Evolutionary conservation across 2,113 vertebrate genomes (phyloP).

Genomic region (Crotalus tigris): DNA sequence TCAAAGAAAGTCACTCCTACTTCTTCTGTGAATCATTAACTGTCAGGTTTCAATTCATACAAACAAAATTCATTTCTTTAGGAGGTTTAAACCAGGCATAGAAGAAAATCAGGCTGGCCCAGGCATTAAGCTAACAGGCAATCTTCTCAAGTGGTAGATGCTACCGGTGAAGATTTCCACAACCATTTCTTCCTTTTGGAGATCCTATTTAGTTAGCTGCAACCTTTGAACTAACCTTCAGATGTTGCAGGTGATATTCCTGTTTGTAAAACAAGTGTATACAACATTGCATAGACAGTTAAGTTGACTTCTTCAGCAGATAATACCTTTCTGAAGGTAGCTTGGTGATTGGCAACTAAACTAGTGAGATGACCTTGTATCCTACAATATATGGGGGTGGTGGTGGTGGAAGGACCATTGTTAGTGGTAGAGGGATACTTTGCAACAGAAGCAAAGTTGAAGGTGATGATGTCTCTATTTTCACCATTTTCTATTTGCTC

Average conservation of each 20-base stretch:
- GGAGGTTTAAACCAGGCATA: not conserved
- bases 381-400: not conserved
- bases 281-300: not conserved
- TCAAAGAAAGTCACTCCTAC: conserved; percentile 32
- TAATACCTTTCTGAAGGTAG: not conserved
- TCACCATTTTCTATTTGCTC: not conserved
- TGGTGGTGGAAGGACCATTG: not conserved
- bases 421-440: not conserved
- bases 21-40: conserved; percentile 13
- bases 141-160: not conserved
- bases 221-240: not conserved
- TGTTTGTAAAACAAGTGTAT: not conserved
- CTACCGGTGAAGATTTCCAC: not conserved
- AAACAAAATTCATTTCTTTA: not conserved
- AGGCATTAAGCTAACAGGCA: not conserved
- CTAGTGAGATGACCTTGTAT: not conserved
- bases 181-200: not conserved
- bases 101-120: not conserved
- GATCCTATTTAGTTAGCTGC: not conserved
- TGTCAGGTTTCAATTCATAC: not conserved
- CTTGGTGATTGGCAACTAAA: not conserved
- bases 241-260: not conserved
- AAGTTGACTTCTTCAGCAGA: not conserved
- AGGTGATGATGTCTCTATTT: not conserved
- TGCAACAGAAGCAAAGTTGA: not conserved